Base-by-base conservation (phyloP, 1,140 invertebrate genomes). In the Bombus affinis region DNA sequence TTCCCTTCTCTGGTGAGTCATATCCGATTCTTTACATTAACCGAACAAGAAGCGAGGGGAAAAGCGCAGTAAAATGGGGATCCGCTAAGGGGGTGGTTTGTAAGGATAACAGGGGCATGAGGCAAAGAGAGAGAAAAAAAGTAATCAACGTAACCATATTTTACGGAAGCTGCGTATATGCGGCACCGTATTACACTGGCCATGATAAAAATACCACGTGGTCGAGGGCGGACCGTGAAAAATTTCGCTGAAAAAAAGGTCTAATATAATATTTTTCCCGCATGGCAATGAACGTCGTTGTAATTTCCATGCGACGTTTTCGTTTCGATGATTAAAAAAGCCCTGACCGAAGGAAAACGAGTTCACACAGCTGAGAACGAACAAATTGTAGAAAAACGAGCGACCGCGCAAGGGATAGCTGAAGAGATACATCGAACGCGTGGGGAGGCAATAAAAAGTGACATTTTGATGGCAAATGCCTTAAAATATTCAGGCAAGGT, bases 141-240 rank as follows among this genome's bases (percentile, higher is more conserved):
- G 82, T 85, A 87, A 86, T 87, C 85, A 80, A 89, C 83, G 82
- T 85, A 82, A 77, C 70, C 82, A 80, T 90, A 89, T 86, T 89
- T 90, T 85, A 90, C 86, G 75, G 74, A 57, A 68, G 32, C 66
- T 74, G 72, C 81, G 83, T 87, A 71, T 86, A 79, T 72, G 83
- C 25, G 53, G 74, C 42, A 15, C 47, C 65, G 42, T 83, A 79
- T 32, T 80, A 68, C 85, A 83, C 89, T 42, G 80, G 80, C 82
- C 88, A 44, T 42, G 73, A 74, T 72, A 77, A 86, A 53, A 53
- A 85, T 77, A 72, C 47, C 77, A 57, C 59, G 62, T 37, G 75
- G n/a, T 78, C 74, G 28, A 37, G 15, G 39, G 37, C 22, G 42
- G 53, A 32, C 62, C 42, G 62, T 83, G 75, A 70, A 78, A 83